A percentile compares a stretch with the other conserved stretches of the same genome.
Conservation (phyloP, 2,797 vertebrate genomes). For the Galago senegalensis region DNA sequence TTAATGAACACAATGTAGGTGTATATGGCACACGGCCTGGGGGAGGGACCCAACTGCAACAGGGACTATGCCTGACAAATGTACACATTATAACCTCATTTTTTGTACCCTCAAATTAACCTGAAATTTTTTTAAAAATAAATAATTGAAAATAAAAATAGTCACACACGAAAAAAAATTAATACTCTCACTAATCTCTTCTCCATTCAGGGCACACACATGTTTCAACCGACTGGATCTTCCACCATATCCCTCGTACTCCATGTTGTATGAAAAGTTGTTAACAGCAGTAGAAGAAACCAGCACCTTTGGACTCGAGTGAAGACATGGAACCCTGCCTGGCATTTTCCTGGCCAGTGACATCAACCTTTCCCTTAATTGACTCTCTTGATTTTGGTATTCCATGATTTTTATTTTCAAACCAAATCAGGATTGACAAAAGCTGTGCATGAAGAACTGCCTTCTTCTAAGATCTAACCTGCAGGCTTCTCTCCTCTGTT, state of each 20-base stretch:
- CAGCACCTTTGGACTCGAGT: slow-evolving; percentile 96
- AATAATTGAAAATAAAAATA: too few relatives aligned
- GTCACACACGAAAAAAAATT: not conserved
- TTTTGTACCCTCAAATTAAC: too few relatives aligned
- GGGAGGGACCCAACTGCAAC: too few relatives aligned
- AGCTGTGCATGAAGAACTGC: slow-evolving; percentile 93
- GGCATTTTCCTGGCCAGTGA: slow-evolving; percentile 87
- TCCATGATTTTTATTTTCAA: slow-evolving; percentile 88
- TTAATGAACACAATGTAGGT: too few relatives aligned
- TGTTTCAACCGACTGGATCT: slow-evolving; percentile 99
- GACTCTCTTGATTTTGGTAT: slow-evolving; percentile 88
- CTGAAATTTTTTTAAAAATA: too few relatives aligned
- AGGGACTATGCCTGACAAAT: too few relatives aligned
- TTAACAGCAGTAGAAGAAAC: slow-evolving; percentile 98
- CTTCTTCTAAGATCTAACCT: slow-evolving; percentile 89
- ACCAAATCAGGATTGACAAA: slow-evolving; percentile 88
- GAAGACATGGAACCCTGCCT: slow-evolving; percentile 85
- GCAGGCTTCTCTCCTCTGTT: slow-evolving; percentile 90
- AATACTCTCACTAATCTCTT: slow-evolving; percentile 54
- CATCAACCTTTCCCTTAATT: slow-evolving; percentile 85
- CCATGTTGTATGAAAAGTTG: slow-evolving; percentile 97
- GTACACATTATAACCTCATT: too few relatives aligned
- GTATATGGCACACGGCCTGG: too few relatives aligned
- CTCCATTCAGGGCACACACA: slow-evolving; percentile 94
- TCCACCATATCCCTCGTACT: slow-evolving; percentile 97